Evolutionary conservation across 1,140 invertebrate species (phyloP).

Genomic region (Lucilia cuprina): DNA sequence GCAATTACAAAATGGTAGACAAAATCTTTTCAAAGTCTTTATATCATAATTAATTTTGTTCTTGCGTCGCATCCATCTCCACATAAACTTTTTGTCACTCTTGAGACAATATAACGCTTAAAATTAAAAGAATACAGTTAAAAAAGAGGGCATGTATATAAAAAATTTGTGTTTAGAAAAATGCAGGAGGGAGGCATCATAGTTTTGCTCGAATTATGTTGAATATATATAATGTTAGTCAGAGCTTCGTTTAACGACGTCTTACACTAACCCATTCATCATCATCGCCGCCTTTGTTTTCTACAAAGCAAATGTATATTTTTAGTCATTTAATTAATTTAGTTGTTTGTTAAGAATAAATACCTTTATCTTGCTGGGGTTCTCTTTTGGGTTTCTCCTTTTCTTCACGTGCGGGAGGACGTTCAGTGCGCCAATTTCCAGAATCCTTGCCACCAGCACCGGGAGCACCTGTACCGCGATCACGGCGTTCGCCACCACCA

Average conservation of each 20-base stretch:
- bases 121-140: slow-evolving; percentile 28
- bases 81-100: background rate
- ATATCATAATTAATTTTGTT: no score
- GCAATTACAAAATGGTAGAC: background rate
- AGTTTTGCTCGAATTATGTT: background rate
- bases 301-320: slow-evolving; percentile 42
- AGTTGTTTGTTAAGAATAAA: background rate
- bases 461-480: slow-evolving; percentile 44
- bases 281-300: slow-evolving; percentile 57
- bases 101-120: slow-evolving; percentile 16
- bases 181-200: slow-evolving; percentile 14
- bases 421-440: slow-evolving; percentile 56
- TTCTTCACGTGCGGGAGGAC: slow-evolving; percentile 52
- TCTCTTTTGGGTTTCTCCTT: slow-evolving; percentile 51
- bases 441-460: slow-evolving; percentile 45
- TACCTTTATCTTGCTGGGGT: slow-evolving; percentile 53
- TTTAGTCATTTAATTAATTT: background rate
- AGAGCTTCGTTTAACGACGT: slow-evolving; percentile 49
- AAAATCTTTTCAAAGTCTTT: background rate
- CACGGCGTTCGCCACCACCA: slow-evolving; percentile 54
- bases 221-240: background rate
- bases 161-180: slow-evolving; percentile 34
- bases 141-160: slow-evolving; percentile 27
- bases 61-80: no score
- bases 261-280: slow-evolving; percentile 61